Evolutionary conservation across 92 coral and sea anemone genomes (phyloP), one percentile per base, ranked within the genome.

Genomic region (Bergia sp.): DNA sequence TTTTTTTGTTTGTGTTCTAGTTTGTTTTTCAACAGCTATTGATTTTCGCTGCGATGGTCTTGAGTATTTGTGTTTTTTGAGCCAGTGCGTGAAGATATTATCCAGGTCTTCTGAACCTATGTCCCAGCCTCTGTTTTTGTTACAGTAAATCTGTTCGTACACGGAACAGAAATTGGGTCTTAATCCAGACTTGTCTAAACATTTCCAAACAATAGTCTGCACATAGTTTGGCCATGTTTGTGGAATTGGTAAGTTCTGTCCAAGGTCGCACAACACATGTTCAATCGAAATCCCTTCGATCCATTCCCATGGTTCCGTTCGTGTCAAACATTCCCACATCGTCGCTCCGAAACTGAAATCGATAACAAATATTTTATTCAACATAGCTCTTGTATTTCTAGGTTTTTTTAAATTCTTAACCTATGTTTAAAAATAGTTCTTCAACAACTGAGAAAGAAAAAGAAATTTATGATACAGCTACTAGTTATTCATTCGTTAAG

Each of bases 231-330:
- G 98, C 98, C 96, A 93, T n/a, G 88, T 81, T 8, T 84, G 80
- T 6, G 89, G 91, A 47, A 93, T 53, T 1, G 98, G 98, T 4
- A 95, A 93, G 3, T 85, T 44, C 39, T 36, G 57, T 5, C 86
- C 57, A 47, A 82, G 86, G 0, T 80, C 82, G 74, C 92, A 92
- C 15, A 93, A 13, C 7, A 89, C 92, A 78, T 89, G 90, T 71
- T 66, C 86, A 47, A 92, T 78, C 12, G 94, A 86, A 40, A 85
- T 85, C 49, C 29, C 61, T 23, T 88, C 88, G 7, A 97, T 89
- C 99, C 98, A 97, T 3, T 94, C 91, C 99, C 99, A 97, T 11
- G 99, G 99, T 39, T 73, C 21, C 7, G 91, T 86, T 53, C 95
- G 94, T 29, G 97, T 90, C 29, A 97, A 79, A 80, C 94, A 94